These are phyloP conservation scores for Elachura formosa DNA, from an alignment of 2,113 vertebrate species.

Conservation along the genomic window DNA sequence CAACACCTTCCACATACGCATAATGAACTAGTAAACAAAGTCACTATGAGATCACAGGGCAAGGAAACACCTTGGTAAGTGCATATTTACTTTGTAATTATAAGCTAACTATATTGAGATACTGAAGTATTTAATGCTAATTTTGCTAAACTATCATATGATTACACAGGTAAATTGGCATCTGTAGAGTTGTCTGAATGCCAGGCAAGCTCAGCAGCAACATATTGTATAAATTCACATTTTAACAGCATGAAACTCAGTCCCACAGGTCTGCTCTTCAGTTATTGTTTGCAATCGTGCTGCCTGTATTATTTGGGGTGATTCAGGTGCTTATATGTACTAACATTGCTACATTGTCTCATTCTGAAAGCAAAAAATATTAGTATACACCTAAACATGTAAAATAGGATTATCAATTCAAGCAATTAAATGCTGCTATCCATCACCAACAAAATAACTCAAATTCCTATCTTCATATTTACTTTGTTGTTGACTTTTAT, in stretches of 20 bases:
- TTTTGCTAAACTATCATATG: constrained; percentile 37
- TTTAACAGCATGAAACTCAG: constrained; percentile 6
- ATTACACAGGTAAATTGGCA: constrained; percentile 32
- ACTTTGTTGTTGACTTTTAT: background rate
- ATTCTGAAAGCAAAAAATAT: background rate
- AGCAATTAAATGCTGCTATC: background rate
- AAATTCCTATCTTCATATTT: background rate
- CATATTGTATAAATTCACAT: constrained; percentile 3
- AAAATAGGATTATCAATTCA: background rate
- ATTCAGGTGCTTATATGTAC: background rate
- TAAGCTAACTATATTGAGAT: background rate
- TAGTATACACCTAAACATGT: background rate
- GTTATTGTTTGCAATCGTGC: background rate
- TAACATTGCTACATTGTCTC: background rate
- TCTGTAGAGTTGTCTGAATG: constrained; percentile 12
- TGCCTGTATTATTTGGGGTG: background rate
- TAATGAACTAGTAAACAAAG: background rate
- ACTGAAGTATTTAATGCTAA: constrained; percentile 10
- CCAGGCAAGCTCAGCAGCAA: constrained; percentile 7
- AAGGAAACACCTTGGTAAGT: background rate
- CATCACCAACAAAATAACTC: background rate
- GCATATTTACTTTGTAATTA: constrained; percentile 4
- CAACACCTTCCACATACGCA: background rate
- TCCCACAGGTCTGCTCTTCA: constrained; percentile 1
- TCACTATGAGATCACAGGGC: background rate